Base-by-base conservation (phyloP, 2,113 vertebrate genomes). In the Forbesichthys papilliferus region DNA sequence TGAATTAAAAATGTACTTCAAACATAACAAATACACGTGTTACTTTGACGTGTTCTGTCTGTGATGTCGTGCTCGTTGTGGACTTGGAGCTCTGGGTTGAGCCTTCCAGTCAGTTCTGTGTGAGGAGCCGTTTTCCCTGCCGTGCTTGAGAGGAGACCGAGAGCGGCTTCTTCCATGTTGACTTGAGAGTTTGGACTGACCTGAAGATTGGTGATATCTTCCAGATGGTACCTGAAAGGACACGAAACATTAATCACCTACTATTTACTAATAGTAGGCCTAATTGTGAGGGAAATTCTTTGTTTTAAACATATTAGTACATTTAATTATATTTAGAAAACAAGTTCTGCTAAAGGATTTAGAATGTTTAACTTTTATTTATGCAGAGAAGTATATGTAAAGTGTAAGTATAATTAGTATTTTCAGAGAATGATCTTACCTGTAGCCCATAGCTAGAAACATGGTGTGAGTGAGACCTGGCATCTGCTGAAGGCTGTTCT, bases 401-500 rank as follows among this genome's bases (percentile, higher is more conserved):
- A 1, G 42, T 13, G n/a, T n/a, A 59, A 5, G 14, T 14, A 13
- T 59, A 3, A 59, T 59, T 34, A 59, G 48, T 59, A 10, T 34
- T 3, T 48, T 4, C 11, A 51, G 5, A 65, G 8, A 46, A 34
- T 8, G n/a, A 59, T 4, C 87, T 48, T 60, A 98, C 96, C 88
- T 93, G 96, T 0, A 99, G 92, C 2, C 97, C 97, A 12, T 95
- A 98, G 16, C 93, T 93, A 0, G 93, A 78, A 34, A 61, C 7
- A 66, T 86, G 86, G 85, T 74, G 93, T n/a, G 82, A 68, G 63
- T 84, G 82, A 72, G 86, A 78, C 10, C 76, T 48, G 14, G 66
- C 64, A 14, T 75, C 77, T 36, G 81, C 61, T 52, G 90, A 84
- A 66, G 57, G 85, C 42, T 81, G 75, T 11, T 64, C 52, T 66